Base-by-base conservation (phyloP, 2,888 invertebrate genomes). In the Eupeodes latifasciatus region DNA sequence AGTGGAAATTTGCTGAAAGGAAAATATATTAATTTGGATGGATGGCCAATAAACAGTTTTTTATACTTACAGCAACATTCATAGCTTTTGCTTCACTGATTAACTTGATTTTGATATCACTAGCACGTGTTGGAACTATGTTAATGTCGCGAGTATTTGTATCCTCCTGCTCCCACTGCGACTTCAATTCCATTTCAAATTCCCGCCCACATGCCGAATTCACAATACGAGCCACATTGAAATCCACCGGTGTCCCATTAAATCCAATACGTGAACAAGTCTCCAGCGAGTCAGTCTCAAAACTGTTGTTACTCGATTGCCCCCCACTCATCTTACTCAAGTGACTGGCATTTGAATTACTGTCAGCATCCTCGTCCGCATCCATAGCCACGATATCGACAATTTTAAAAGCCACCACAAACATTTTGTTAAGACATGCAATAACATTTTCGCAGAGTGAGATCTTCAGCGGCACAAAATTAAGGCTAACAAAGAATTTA, bases 401-500 rank as follows among this genome's bases (percentile, higher is more conserved):
- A 66, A 95, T 94, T 91, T 95, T 94, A 90, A 96, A 96, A n/a
- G 96, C 94, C 89, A 96, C 95, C 78, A 96, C 94, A 90, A 94
- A 95, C 49, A 95, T 94, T 74, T 94, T 93, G 89, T 95, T 95
- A 92, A 95, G 94, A 82, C 95, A 95, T 0, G 95, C 95, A 34
- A 96, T 94, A 83, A 96, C 95, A 92, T 96, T 96, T 91, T 97
- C 96, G 49, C 95, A 95, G 64, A 96, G 93, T 51, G 94, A 94
- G 67, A 96, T 93, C 79, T 95, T 94, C 3, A 93, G 92, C 5
- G 96, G 96, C 19, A 94, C 91, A 91, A 96, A 96, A 80, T 95
- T 94, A 69, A 96, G 93, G 90, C 95, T 95, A 2, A 97, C 93
- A 62, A 95, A 94, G 91, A 96, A 94, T 49, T 96, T 95, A 85